Evolutionary conservation across 2,797 vertebrate genomes (phyloP).

Genomic region (Tiaroga cobitis): DNA sequence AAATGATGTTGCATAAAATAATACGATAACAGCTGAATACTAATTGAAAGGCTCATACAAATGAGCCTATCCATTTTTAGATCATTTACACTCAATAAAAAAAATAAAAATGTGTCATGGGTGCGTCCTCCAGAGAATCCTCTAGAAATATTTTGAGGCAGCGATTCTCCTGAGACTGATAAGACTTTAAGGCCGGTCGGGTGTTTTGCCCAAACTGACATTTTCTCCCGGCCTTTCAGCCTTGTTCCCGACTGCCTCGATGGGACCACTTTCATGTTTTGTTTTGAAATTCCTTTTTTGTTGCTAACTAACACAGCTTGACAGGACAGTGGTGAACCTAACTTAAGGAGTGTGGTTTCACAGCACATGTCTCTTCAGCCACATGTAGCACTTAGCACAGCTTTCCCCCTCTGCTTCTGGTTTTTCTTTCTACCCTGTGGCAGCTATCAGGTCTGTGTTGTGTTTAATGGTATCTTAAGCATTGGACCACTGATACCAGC

Average conservation of each 20-base stretch:
- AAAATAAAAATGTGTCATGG: slow-evolving; percentile 28
- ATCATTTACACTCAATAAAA: background rate
- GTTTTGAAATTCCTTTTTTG: slow-evolving; percentile 71
- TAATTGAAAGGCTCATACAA: background rate
- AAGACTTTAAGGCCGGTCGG: slow-evolving; percentile 3
- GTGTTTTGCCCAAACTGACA: slow-evolving; percentile 50
- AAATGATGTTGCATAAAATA: background rate
- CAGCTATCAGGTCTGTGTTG: slow-evolving; percentile 85
- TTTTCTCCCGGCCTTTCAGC: slow-evolving; percentile 47
- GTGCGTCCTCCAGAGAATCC: slow-evolving; percentile 12
- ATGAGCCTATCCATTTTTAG: background rate
- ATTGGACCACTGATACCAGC: slow-evolving; percentile 86
- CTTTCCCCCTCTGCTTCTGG: slow-evolving; percentile 64
- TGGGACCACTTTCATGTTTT: slow-evolving; percentile 72
- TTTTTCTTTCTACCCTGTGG: slow-evolving; percentile 77
- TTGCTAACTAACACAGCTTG: slow-evolving; percentile 68
- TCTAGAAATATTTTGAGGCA: slow-evolving; percentile 28
- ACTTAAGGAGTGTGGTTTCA: slow-evolving; percentile 83
- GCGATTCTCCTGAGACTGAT: slow-evolving; percentile 32
- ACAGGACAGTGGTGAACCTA: slow-evolving; percentile 78
- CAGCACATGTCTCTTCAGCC: slow-evolving; percentile 79
- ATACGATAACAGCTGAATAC: background rate
- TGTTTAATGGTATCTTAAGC: slow-evolving; percentile 91
- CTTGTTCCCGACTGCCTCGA: slow-evolving; percentile 37
- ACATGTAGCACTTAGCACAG: slow-evolving; percentile 86